phyloP scores from a whole-genome alignment of 2,113 vertebrate species.

The Cyanoramphus novaezelandiae region DNA sequence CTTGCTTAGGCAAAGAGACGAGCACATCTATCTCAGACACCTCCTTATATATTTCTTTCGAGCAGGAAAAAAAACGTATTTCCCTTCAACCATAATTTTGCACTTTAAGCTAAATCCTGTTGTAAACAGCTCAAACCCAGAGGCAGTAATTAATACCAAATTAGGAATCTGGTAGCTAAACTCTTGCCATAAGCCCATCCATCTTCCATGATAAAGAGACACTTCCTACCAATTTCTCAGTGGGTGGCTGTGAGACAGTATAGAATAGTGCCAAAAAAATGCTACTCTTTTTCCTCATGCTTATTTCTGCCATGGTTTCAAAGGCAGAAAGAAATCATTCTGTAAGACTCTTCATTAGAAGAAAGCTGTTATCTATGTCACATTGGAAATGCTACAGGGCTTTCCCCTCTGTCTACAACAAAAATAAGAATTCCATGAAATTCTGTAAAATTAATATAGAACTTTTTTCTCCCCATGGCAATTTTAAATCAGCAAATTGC shows the following conservation, averaged over 20 bases:
- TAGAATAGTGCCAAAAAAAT: background rate
- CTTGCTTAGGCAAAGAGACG: slow-evolving; percentile 4
- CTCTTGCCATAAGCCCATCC: slow-evolving; percentile 26
- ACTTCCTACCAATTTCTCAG: slow-evolving; percentile 20
- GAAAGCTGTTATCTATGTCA: slow-evolving; percentile 17
- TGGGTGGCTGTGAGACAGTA: background rate
- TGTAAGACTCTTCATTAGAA: slow-evolving; percentile 17
- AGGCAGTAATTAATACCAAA: slow-evolving; percentile 34
- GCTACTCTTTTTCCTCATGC: slow-evolving; percentile 24
- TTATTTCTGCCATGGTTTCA: slow-evolving; percentile 27
- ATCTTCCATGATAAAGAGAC: slow-evolving; percentile 54
- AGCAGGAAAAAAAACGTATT: slow-evolving; percentile 15
- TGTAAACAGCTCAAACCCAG: slow-evolving; percentile 55
- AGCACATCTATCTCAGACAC: background rate
- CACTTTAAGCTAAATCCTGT: slow-evolving; percentile 21
- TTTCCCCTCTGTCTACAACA: background rate
- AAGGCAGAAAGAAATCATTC: slow-evolving; percentile 43
- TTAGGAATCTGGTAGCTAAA: slow-evolving; percentile 30
- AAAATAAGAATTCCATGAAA: background rate
- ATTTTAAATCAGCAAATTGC: background rate
- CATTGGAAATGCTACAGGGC: background rate
- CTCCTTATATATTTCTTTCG: slow-evolving; percentile 11
- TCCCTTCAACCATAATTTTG: slow-evolving; percentile 43
- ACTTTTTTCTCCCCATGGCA: background rate
- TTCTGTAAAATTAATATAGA: background rate